Base-by-base conservation (phyloP, 2,888 invertebrate genomes). In the Sinopyrophorus schimmeli region DNA sequence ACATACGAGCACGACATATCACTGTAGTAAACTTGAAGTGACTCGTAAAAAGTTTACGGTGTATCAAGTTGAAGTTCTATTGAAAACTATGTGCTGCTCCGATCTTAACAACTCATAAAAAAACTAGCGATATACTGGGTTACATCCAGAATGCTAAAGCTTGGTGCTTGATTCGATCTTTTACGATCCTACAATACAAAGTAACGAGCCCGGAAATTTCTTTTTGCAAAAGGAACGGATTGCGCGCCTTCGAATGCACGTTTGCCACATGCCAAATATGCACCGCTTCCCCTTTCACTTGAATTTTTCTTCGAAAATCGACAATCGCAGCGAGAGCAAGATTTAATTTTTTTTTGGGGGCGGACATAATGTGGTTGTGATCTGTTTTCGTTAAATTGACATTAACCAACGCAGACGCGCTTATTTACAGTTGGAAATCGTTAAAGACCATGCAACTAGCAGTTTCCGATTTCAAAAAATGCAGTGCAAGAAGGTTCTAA, bases 51-150 rank as follows among this genome's bases (percentile, higher is more conserved):
- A 24, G 14, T 42, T 35, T 49, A 43, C 31, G 39, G 31, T 43
- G 40, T 43, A 49, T 43, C 49, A 49, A 49, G 27, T 43, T 48
- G 9, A 48, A 48, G 40, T 47, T 48, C 27, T 49, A 49, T 43
- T 43, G 49, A 49, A 49, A 43, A 49, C 43, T 49, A 42, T 42
- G 37, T 26, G 38, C 48, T 24, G 37, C 35, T 48, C 20, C 9
- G 20, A 14, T 23, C 30, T 49, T 38, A 49, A 49, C 49, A 43
- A 43, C 49, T 39, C 49, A 24, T 49, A 49, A n/a, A 35, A 39
- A 35, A 47, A 40, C 38, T 47, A 39, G 34, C 47, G 11, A 34
- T 40, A n/a, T n/a, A 28, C 34, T 15, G 39, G 34, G 31, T 27
- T 26, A 40, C 40, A 47, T 40, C 40, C 15, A 34, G 47, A 47